A percentile compares a stretch with the other conserved stretches of the same genome.
phyloP scores from a whole-genome alignment of 2,888 invertebrate genomes.

The Limenitis camilla region DNA sequence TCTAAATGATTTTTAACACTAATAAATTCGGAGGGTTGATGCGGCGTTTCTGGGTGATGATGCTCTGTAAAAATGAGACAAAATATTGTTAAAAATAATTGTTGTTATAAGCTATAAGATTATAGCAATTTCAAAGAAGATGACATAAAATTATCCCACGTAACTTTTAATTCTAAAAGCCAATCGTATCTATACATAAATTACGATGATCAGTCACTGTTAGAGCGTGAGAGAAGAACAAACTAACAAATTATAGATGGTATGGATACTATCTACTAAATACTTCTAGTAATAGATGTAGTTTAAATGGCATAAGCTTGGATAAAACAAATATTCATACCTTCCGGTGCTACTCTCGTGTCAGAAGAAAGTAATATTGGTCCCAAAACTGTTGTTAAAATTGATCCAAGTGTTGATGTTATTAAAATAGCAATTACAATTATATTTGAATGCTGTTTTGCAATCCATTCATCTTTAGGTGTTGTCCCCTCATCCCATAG shows the following conservation, averaged over 20 bases:
- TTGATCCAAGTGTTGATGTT: constrained; percentile 59
- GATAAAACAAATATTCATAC: constrained; percentile 31
- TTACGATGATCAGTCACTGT: too few relatives aligned
- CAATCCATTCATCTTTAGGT: constrained; percentile 48
- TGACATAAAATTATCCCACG: too few relatives aligned
- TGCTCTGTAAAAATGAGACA: constrained; percentile 19
- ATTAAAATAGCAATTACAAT: constrained; percentile 64
- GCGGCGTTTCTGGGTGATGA: constrained; percentile 22
- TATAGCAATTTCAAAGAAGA: too few relatives aligned
- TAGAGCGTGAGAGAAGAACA: too few relatives aligned
- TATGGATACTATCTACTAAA: too few relatives aligned
- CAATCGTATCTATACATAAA: too few relatives aligned
- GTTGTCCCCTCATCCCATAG: constrained; percentile 48
- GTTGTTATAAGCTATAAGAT: too few relatives aligned
- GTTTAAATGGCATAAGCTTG: too few relatives aligned
- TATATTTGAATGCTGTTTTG: constrained; percentile 60
- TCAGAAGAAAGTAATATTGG: constrained; percentile 58
- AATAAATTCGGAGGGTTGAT: constrained; percentile 28
- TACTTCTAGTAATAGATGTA: too few relatives aligned
- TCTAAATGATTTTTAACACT: constrained; percentile 29
- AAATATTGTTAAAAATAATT: too few relatives aligned
- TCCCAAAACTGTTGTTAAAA: constrained; percentile 54
- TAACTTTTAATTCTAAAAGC: too few relatives aligned
- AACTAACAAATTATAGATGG: too few relatives aligned
- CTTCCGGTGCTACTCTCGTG: constrained; percentile 55